These are phyloP conservation scores for Fabriciana adippe DNA, from an alignment of 2,888 invertebrate species.

Conservation along the genomic window DNA sequence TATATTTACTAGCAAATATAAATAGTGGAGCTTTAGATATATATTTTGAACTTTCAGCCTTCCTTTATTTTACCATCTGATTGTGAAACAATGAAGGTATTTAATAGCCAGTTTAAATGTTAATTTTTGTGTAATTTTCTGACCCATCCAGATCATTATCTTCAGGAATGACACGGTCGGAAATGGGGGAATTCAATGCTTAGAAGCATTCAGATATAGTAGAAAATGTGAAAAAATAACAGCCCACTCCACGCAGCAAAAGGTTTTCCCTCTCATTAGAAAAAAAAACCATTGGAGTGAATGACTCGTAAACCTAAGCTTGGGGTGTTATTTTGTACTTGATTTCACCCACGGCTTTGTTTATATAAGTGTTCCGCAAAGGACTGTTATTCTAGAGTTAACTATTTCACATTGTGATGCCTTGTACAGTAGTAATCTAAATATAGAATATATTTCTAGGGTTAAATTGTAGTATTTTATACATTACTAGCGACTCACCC, in stretches of 20 bases:
- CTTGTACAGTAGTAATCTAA: background rate
- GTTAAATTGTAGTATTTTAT: too few relatives aligned
- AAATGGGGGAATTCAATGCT: constrained; percentile 14
- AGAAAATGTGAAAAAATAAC: constrained; percentile 20
- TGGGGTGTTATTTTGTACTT: constrained; percentile 20
- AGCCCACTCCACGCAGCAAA: constrained; percentile 14
- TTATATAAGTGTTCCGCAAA: constrained; percentile 11
- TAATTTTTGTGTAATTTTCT: background rate
- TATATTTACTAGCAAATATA: too few relatives aligned
- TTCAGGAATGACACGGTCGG: constrained; percentile 21
- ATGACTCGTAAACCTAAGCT: constrained; percentile 24
- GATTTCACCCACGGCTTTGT: constrained; percentile 11
- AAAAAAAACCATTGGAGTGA: constrained; percentile 22
- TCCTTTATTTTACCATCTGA: background rate
- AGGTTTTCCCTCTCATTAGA: constrained; percentile 22
- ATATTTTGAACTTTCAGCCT: background rate
- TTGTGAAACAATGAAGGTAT: background rate
- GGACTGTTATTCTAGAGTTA: constrained; percentile 11
- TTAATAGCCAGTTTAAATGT: background rate
- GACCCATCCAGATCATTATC: constrained; percentile 26
- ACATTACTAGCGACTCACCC: too few relatives aligned
- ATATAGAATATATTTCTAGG: background rate
- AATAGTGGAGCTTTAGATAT: background rate
- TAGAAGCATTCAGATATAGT: constrained; percentile 13
- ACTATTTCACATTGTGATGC: constrained; percentile 13